Conservation (phyloP, 2,888 invertebrate genomes). For the Hedychridium roseum region DNA sequence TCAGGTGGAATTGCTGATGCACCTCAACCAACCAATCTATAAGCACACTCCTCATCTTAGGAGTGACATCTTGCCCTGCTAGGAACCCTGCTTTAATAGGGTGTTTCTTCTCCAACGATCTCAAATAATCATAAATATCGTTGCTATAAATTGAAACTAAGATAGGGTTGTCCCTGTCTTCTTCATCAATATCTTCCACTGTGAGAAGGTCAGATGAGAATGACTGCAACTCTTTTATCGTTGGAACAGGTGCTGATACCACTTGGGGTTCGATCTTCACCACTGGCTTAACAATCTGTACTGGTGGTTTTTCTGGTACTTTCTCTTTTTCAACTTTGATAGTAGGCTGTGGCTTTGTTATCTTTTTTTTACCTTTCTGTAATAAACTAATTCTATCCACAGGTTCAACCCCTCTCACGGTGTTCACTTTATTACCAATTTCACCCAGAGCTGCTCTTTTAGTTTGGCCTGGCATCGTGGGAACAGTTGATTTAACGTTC, state of each 20-base stretch:
- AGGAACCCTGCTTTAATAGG: conserved; percentile 74
- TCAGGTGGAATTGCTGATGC: conserved; percentile 83
- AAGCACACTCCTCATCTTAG: conserved; percentile 87
- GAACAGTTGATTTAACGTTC: conserved; percentile 41
- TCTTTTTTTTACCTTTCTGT: conserved; percentile 41
- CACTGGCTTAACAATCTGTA: conserved; percentile 43
- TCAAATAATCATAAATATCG: conserved; percentile 88
- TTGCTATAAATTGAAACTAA: conserved; percentile 86
- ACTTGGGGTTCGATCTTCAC: conserved; percentile 27
- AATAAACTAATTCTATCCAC: conserved; percentile 43
- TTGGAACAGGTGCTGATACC: background rate
- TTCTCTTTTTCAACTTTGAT: conserved; percentile 37
- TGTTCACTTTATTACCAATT: conserved; percentile 65
- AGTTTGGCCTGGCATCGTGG: conserved; percentile 31
- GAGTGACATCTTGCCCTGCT: conserved; percentile 75
- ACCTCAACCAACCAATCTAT: conserved; percentile 96
- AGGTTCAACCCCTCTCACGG: conserved; percentile 58
- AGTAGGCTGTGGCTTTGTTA: conserved; percentile 22
- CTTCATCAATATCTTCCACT: conserved; percentile 79
- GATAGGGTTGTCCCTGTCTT: conserved; percentile 77
- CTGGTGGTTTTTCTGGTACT: conserved; percentile 36
- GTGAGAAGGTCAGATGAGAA: conserved; percentile 52
- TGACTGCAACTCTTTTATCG: conserved; percentile 36
- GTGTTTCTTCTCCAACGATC: conserved; percentile 75
- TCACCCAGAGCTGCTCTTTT: conserved; percentile 66